A percentile compares a stretch with the other conserved stretches of the same genome.
phyloP scores from a whole-genome alignment of 2,797 vertebrate genomes.

The Pipistrellus pipistrellus region DNA sequence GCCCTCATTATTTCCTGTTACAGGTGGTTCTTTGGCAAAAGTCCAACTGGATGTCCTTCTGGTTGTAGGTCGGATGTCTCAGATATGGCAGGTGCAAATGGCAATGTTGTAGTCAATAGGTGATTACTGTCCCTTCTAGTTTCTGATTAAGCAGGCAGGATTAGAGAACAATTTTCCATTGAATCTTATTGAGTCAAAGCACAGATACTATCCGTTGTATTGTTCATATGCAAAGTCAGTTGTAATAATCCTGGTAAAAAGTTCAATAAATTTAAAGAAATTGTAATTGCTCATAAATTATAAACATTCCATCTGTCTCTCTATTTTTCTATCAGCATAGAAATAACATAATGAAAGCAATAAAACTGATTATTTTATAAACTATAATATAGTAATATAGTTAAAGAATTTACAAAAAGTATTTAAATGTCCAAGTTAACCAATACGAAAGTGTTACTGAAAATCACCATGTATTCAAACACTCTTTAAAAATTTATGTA shows the following conservation, averaged over 20 bases:
- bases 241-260: conserved; percentile 53
- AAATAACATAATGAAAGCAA: conserved; percentile 52
- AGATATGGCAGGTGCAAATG: background rate
- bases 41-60: background rate
- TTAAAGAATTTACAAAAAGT: conserved; percentile 38
- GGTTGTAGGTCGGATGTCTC: background rate
- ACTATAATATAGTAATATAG: conserved; percentile 40
- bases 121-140: background rate
- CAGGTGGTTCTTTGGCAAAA: background rate
- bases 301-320: conserved; percentile 37
- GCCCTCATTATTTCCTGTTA: background rate
- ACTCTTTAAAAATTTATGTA: conserved; percentile 53
- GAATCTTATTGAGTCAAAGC: background rate
- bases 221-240: background rate
- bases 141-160: background rate
- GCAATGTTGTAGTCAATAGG: background rate
- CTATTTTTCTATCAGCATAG: conserved; percentile 53
- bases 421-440: conserved; percentile 65
- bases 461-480: conserved; percentile 52
- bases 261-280: conserved; percentile 65
- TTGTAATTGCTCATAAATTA: conserved; percentile 61
- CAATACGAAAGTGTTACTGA: background rate
- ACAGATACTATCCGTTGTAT: background rate
- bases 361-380: conserved; percentile 71
- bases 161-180: background rate